Percentiles rank a stretch among this genome's conserved stretches.
These are phyloP conservation scores for Falco cherrug DNA, from an alignment of 2,797 vertebrate genomes.

Conservation along the genomic window DNA sequence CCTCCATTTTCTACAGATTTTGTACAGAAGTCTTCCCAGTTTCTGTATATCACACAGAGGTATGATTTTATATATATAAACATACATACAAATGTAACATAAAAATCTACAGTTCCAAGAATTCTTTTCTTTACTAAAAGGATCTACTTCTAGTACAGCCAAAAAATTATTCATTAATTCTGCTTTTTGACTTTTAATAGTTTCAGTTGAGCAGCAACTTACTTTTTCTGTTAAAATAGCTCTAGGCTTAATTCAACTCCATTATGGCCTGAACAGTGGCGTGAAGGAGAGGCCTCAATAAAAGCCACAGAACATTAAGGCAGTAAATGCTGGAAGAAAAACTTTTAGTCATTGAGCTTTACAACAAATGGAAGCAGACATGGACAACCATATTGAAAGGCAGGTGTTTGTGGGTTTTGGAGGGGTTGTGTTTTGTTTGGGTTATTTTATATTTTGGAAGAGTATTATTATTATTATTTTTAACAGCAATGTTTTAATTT, in stretches of 20 bases:
- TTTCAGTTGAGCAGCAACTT: neutral
- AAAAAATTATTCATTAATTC: neutral
- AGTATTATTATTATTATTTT: neutral
- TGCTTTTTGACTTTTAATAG: neutral
- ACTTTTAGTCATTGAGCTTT: neutral
- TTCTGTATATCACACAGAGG: neutral
- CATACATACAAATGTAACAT: neutral
- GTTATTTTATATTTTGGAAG: neutral
- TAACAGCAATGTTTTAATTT: neutral
- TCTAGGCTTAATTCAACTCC: neutral
- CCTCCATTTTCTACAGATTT: neutral
- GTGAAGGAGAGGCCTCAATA: neutral
- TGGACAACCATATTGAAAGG: neutral
- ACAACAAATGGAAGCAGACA: neutral
- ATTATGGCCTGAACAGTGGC: neutral
- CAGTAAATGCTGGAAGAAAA: neutral
- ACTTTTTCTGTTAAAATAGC: neutral
- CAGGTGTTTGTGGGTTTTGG: neutral
- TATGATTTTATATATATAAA: neutral
- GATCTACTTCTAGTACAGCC: neutral
- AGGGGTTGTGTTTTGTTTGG: accelerated
- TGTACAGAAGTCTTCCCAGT: neutral
- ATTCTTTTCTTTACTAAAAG: neutral
- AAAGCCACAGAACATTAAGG: neutral
- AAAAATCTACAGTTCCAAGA: neutral